phyloP scores from a whole-genome alignment of 2,113 vertebrate species.

The Colistium nudipinnis region DNA sequence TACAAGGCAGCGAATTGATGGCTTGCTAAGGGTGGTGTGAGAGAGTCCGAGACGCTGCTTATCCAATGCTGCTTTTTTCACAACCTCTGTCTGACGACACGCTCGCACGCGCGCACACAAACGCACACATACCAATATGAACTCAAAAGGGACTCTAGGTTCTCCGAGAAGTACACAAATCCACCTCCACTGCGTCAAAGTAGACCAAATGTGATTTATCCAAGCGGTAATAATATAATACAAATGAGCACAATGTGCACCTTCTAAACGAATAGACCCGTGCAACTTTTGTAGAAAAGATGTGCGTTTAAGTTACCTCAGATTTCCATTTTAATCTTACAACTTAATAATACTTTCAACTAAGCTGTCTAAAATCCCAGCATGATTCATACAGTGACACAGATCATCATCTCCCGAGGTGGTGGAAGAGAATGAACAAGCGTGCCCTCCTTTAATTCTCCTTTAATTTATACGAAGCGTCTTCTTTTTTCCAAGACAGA shows the following conservation, averaged over 20 bases:
- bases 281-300: no score
- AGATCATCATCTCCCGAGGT: constrained; percentile 18
- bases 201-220: neutral
- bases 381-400: constrained; percentile 22
- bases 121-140: constrained; percentile 1
- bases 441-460: neutral
- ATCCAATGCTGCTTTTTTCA: constrained; percentile 31
- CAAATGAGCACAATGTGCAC: no score
- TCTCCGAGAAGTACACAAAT: no score
- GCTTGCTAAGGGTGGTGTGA: constrained; percentile 39
- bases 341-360: constrained; percentile 23
- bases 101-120: neutral
- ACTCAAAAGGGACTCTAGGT: no score
- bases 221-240: neutral
- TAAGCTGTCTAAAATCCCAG: constrained; percentile 23
- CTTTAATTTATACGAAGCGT: constrained; percentile 7
- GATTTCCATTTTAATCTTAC: constrained; percentile 15
- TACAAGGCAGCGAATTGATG: constrained; percentile 47
- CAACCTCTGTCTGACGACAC: constrained; percentile 7
- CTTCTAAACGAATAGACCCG: neutral
- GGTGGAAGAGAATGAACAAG: neutral
- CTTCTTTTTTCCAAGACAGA: constrained; percentile 29
- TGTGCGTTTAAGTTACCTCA: constrained; percentile 1
- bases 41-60: constrained; percentile 22
- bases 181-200: no score